These are phyloP conservation scores for Corythoichthys intestinalis DNA, from an alignment of 2,113 vertebrate species.

Conservation along the genomic window DNA sequence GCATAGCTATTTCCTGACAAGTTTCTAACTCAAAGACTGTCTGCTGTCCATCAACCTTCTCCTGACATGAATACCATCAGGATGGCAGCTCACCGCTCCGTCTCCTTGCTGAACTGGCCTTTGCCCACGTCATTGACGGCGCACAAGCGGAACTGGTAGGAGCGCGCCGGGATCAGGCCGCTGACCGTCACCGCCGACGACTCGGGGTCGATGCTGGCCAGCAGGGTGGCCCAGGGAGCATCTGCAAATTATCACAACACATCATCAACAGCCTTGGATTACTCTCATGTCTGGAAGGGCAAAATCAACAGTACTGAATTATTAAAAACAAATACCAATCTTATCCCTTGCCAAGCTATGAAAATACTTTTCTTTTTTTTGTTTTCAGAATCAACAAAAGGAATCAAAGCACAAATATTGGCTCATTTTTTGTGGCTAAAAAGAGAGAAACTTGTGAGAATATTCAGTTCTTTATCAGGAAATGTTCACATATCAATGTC, in stretches of 20 bases:
- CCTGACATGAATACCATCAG: background rate
- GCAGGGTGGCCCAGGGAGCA: conserved; percentile 88
- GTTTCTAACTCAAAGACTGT: background rate
- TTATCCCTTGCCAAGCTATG: too few relatives aligned
- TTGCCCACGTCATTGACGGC: conserved; percentile 93
- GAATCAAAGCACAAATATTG: too few relatives aligned
- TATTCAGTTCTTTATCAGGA: too few relatives aligned
- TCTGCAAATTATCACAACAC: conserved; percentile 61
- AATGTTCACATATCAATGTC: too few relatives aligned
- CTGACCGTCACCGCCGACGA: conserved; percentile 78
- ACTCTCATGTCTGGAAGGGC: too few relatives aligned
- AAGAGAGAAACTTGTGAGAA: too few relatives aligned
- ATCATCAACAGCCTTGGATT: background rate
- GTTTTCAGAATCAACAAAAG: too few relatives aligned
- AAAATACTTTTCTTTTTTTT: too few relatives aligned
- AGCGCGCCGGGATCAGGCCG: conserved; percentile 88
- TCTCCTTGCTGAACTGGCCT: conserved; percentile 95
- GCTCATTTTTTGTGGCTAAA: too few relatives aligned
- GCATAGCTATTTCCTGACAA: conserved; percentile 8
- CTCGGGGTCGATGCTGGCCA: conserved; percentile 86
- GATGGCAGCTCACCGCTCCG: conserved; percentile 80
- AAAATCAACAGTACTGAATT: too few relatives aligned
- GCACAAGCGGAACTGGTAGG: conserved; percentile 95
- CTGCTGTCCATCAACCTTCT: background rate
- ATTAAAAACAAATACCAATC: too few relatives aligned